Base-by-base conservation (phyloP, 2,113 vertebrate genomes). In the Accipiter cooperii region DNA sequence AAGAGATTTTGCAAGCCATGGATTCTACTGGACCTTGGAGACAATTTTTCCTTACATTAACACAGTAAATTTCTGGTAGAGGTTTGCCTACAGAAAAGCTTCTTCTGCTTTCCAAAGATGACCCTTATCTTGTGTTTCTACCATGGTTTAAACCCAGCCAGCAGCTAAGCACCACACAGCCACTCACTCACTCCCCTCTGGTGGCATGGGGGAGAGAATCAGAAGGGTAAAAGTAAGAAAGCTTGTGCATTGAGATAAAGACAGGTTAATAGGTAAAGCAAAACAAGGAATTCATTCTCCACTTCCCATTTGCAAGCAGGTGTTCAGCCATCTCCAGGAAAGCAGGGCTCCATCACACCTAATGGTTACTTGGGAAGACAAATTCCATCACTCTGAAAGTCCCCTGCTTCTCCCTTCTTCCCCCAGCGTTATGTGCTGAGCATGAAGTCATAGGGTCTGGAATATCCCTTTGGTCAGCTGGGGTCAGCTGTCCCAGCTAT, bases 271-370 rank as follows among this genome's bases (percentile, higher is more conserved):
- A 33, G 2, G 3, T 34, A 64, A 75, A 84, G 14, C 6, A 63
- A 73, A 40, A 5, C 1, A 8, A 61, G 5, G 47, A 40, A 51
- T 78, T n/a, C 6, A 46, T 74, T 74, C 9, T 13, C 46, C 0
- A 0, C 1, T n/a, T 68, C 17, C 17, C 17, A 10, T 24, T 1
- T 1, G 7, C 24, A 57, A n/a, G 29, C 7, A 66, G 34, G 2
- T 29, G 42, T 42, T 58, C 52, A 57, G 19, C 11, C 29, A 34
- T 28, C 7, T 31, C 40, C 31, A 57, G 28, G 18, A 92, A 55
- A 80, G 26, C n/a, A 60, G 19, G 16, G 13, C 8, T 60, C 14
- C 9, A 17, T 49, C 57, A 82, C 0, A 0, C 1, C 0, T 60
- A 66, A 10, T 10, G 1, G 21, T 55, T 12, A 20, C 12, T 40